Evolutionary conservation across 64 coral and sea anemone species (phyloP).

Genomic region (Stylophora pistillata): DNA sequence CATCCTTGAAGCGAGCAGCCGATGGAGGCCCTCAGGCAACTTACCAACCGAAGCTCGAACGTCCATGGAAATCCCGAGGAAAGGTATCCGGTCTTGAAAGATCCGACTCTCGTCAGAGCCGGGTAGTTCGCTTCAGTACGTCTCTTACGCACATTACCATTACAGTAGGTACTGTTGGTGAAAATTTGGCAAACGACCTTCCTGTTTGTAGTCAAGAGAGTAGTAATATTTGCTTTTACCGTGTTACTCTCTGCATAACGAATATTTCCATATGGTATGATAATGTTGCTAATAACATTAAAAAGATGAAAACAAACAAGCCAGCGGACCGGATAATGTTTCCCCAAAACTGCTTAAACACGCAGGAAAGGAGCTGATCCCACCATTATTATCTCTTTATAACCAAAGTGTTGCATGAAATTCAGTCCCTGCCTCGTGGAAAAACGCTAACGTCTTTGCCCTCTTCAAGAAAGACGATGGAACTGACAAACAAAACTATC

Average conservation of each 20-base stretch:
- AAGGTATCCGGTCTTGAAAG: too few species aligned
- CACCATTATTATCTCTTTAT: neutral
- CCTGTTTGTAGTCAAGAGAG: neutral
- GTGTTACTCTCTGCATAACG: slow-evolving; percentile 16
- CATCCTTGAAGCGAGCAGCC: too few species aligned
- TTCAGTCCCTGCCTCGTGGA: too few species aligned
- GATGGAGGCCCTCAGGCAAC: too few species aligned
- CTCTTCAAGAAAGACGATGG: slow-evolving; percentile 19
- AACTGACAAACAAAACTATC: slow-evolving; percentile 37
- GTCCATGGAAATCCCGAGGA: too few species aligned
- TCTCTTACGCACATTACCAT: too few species aligned
- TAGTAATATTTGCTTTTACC: neutral
- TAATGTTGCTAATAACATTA: neutral
- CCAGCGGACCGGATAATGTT: slow-evolving; percentile 39
- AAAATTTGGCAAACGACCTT: slow-evolving; percentile 19
- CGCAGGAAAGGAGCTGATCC: neutral
- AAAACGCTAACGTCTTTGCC: too few species aligned
- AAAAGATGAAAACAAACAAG: slow-evolving; percentile 1
- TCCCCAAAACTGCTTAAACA: slow-evolving; percentile 1
- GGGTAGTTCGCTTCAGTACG: too few species aligned
- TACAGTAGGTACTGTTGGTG: slow-evolving; percentile 9
- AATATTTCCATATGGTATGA: slow-evolving; percentile 12
- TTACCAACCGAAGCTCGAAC: too few species aligned
- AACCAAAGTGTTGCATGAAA: too few species aligned
- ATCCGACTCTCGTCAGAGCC: too few species aligned